Conservation (phyloP, 2,888 invertebrate genomes). For the Drosophila prolongata region DNA sequence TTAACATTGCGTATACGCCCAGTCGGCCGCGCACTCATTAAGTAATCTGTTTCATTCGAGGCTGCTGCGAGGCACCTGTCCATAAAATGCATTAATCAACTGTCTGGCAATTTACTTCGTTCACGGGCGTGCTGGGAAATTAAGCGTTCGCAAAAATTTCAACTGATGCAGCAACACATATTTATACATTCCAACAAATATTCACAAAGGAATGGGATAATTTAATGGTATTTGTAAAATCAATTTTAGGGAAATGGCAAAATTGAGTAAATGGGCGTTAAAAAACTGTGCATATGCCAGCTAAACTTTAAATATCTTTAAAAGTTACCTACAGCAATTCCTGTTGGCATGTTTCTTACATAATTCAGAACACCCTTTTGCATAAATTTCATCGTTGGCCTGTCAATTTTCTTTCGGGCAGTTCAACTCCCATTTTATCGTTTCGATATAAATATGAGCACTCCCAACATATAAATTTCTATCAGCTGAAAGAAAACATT, state of each 20-base stretch:
- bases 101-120: conserved; percentile 62
- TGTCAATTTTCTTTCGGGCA: conserved; percentile 31
- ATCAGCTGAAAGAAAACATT: conserved; percentile 44
- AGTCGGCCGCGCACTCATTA: conserved; percentile 55
- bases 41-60: conserved; percentile 57
- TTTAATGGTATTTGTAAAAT: conserved; percentile 18
- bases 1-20: conserved; percentile 68
- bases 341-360: neutral
- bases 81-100: conserved; percentile 74
- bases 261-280: conserved; percentile 6
- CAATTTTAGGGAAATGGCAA: conserved; percentile 11
- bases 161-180: conserved; percentile 1
- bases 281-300: neutral
- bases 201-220: conserved; percentile 24
- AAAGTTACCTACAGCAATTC: neutral
- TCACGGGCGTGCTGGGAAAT: conserved; percentile 16
- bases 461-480: conserved; percentile 23
- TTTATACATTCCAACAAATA: neutral
- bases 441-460: neutral
- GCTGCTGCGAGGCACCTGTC: conserved; percentile 43
- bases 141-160: conserved; percentile 30
- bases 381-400: conserved; percentile 11
- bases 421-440: conserved; percentile 27
- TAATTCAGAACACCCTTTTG: conserved; percentile 4
- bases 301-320: neutral